phyloP scores from a whole-genome alignment of 2,888 invertebrate genomes.

The Lasioglossum oenotherae region DNA sequence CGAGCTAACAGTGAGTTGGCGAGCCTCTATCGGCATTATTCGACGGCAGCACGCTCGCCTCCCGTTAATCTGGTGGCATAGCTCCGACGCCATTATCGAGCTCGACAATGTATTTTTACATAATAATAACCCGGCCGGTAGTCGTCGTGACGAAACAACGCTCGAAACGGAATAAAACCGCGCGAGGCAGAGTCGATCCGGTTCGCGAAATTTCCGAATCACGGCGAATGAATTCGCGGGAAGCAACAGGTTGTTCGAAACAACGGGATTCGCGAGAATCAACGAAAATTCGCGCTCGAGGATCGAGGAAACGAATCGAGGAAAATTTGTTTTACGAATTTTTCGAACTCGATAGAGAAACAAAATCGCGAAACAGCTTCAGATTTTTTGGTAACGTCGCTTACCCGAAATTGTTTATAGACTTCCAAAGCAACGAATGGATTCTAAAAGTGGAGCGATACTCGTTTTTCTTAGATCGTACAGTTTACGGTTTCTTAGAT shows the following conservation, averaged over 20 bases:
- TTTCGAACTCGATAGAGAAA: not conserved
- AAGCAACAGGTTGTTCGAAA: constrained; percentile 41
- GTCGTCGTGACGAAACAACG: not conserved
- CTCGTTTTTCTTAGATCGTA: too few species aligned
- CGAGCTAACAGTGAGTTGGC: constrained; percentile 9
- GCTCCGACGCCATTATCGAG: constrained; percentile 15
- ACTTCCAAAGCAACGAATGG: not conserved
- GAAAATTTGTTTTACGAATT: not conserved
- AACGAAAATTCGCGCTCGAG: not conserved
- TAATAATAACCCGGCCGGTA: constrained; percentile 11
- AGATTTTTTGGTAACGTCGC: not conserved
- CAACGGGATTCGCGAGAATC: not conserved
- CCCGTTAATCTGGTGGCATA: constrained; percentile 4
- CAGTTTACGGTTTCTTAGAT: too few species aligned
- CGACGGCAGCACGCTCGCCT: constrained; percentile 22
- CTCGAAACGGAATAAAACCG: not conserved
- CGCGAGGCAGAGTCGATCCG: not conserved
- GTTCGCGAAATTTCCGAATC: not conserved
- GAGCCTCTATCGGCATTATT: constrained; percentile 37
- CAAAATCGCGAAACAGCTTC: not conserved
- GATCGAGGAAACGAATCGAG: too few species aligned
- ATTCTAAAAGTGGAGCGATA: too few species aligned
- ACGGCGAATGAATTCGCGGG: constrained; percentile 38
- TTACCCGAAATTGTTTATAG: too few species aligned
- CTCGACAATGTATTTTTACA: not conserved